Evolutionary conservation across 2,113 vertebrate genomes (phyloP).

Genomic region (Cariama cristata): DNA sequence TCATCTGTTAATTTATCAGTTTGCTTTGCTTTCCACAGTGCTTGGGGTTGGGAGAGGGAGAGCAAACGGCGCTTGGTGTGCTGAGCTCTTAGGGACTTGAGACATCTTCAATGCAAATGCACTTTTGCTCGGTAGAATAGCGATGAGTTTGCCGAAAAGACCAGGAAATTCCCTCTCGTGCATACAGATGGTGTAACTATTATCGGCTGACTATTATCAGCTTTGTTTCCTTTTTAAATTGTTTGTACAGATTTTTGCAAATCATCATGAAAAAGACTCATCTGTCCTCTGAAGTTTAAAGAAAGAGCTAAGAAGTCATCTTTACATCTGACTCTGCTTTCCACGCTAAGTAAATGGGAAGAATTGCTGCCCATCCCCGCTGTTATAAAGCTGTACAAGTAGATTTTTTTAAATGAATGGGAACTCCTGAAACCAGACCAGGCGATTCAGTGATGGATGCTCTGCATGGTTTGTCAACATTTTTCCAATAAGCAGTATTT

Average conservation of each 20-base stretch:
- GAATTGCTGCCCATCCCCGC: neutral
- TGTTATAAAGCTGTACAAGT: neutral
- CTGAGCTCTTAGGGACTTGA: neutral
- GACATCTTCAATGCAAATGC: slow-evolving; percentile 13
- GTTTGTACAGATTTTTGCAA: neutral
- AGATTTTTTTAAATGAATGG: neutral
- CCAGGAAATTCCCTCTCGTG: slow-evolving; percentile 41
- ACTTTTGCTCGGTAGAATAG: slow-evolving; percentile 44
- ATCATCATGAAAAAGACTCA: neutral
- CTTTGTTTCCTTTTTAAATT: neutral
- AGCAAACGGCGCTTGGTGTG: neutral
- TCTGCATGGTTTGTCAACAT: neutral
- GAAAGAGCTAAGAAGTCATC: neutral
- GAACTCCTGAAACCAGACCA: neutral
- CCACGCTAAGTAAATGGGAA: neutral
- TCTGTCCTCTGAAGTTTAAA: neutral
- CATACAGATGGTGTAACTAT: slow-evolving; percentile 37
- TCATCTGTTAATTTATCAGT: neutral
- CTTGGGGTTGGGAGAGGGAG: neutral
- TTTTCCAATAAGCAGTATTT: neutral
- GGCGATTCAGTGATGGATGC: neutral
- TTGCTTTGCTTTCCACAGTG: neutral
- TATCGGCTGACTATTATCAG: neutral
- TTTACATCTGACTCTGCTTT: neutral
- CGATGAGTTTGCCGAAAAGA: slow-evolving; percentile 49